These are phyloP conservation scores for Chroicocephalus ridibundus DNA, from an alignment of 2,113 vertebrate species.

Conservation along the genomic window DNA sequence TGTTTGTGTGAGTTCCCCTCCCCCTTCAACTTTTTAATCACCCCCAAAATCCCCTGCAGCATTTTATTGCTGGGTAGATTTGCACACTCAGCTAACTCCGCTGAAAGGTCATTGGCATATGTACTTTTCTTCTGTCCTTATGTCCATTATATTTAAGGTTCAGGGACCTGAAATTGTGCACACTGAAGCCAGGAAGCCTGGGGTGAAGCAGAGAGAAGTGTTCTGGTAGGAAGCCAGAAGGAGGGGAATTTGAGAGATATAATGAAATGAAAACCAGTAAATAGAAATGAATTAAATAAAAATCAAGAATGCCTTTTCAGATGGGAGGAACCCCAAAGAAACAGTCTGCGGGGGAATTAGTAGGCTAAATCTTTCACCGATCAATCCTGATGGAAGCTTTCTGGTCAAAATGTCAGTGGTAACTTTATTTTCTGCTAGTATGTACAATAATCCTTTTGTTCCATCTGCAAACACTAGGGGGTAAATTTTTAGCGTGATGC, in stretches of 20 bases:
- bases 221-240: slow-evolving; percentile 38
- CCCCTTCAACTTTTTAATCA: slow-evolving; percentile 5
- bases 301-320: neutral
- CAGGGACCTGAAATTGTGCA: neutral
- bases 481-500: slow-evolving; percentile 75
- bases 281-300: slow-evolving; percentile 20
- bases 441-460: slow-evolving; percentile 75
- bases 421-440: slow-evolving; percentile 72
- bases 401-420: slow-evolving; percentile 70
- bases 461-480: slow-evolving; percentile 80
- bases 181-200: neutral
- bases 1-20: neutral
- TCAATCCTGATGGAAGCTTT: slow-evolving; percentile 42
- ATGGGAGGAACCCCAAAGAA: neutral
- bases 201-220: neutral
- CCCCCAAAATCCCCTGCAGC: slow-evolving; percentile 4
- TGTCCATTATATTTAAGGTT: slow-evolving; percentile 8
- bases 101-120: neutral
- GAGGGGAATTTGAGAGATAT: slow-evolving; percentile 9
- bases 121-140: neutral
- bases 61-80: slow-evolving; percentile 40
- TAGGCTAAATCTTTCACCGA: slow-evolving; percentile 35
- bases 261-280: neutral
- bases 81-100: slow-evolving; percentile 10
- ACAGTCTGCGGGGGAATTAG: neutral